phyloP scores from a whole-genome alignment of 2,888 invertebrate genomes.

The Encarsia formosa region DNA sequence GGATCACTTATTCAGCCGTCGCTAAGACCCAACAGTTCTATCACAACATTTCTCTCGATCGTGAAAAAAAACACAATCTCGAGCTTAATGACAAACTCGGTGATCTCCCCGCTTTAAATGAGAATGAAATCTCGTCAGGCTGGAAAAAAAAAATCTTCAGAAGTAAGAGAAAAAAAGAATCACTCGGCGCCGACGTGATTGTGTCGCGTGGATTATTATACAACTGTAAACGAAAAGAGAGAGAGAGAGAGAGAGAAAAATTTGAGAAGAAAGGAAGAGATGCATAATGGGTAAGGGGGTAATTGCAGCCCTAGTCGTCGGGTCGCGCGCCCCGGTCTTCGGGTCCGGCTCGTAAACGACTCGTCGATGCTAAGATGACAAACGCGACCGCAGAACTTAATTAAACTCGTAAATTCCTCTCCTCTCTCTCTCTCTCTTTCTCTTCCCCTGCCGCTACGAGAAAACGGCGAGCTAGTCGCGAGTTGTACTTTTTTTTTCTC shows the following conservation, averaged over 20 bases:
- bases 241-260: neutral
- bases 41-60: no score
- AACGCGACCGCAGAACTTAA: conserved; percentile 49
- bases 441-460: neutral
- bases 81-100: no score
- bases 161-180: no score
- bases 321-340: neutral
- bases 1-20: no score
- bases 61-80: no score
- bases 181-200: neutral
- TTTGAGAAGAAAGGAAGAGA: neutral
- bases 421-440: neutral
- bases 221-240: neutral
- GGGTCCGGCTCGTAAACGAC: conserved; percentile 34
- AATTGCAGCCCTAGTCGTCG: neutral
- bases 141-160: no score
- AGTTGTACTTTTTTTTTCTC: no score
- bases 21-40: no score
- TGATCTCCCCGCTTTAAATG: no score
- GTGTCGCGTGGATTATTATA: neutral
- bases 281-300: neutral
- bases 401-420: conserved; percentile 46
- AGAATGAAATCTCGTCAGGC: no score
- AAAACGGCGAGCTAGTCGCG: no score
- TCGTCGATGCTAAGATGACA: conserved; percentile 45